phyloP scores from a whole-genome alignment of 2,113 vertebrate species.

The Lasiurus borealis region DNA sequence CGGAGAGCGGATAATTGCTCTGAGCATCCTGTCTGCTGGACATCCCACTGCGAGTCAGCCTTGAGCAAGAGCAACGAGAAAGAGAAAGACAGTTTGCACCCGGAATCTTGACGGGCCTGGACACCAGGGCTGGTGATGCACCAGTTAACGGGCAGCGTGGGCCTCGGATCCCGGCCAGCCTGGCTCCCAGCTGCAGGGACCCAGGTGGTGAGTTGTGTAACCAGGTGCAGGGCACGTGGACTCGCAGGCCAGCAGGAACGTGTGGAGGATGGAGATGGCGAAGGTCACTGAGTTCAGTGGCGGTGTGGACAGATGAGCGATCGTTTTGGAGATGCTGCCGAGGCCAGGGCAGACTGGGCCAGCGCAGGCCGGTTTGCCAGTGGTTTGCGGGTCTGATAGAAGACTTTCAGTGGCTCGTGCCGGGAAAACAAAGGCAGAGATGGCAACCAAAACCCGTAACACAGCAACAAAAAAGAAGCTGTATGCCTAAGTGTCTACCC shows the following conservation, averaged over 20 bases:
- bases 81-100: neutral
- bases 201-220: neutral
- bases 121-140: neutral
- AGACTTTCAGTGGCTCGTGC: neutral
- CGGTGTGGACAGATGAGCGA: fast-evolving
- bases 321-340: neutral
- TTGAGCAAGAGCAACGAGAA: neutral
- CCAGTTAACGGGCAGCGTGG: neutral
- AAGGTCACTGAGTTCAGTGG: neutral
- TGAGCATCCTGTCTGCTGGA: constrained; percentile 35
- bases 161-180: neutral
- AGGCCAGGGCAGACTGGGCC: neutral
- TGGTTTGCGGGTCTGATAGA: neutral
- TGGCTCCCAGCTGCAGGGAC: neutral
- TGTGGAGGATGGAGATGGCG: neutral
- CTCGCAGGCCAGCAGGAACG: neutral
- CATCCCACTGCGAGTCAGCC: neutral
- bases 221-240: neutral
- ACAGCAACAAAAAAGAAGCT: neutral
- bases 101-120: neutral
- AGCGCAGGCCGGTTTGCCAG: neutral
- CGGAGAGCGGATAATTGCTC: constrained; percentile 42
- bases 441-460: neutral
- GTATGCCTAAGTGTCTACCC: no score
- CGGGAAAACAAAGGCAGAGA: constrained; percentile 1